Evolutionary conservation across 2,113 vertebrate species (phyloP).

Genomic region (Trichechus manatus): DNA sequence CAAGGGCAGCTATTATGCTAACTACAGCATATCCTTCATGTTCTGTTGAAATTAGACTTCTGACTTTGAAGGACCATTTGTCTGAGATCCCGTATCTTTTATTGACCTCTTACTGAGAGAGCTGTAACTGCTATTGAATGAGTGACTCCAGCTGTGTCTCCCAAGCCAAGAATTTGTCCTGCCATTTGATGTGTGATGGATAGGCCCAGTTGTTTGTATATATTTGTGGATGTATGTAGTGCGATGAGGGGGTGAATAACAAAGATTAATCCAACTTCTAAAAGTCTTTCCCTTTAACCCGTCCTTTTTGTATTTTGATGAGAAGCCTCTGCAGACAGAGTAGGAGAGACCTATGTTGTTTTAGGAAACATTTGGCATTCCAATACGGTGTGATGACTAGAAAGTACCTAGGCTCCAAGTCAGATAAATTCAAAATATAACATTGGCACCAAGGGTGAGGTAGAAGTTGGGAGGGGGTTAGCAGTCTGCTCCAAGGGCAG

Average conservation of each 20-base stretch:
- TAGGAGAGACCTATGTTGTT: neutral
- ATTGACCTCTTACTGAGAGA: neutral
- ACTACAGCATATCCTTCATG: neutral
- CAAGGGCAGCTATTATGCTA: neutral
- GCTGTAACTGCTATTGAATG: neutral
- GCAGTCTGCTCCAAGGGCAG: neutral
- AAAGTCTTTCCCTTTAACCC: neutral
- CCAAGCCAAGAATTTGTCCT: neutral
- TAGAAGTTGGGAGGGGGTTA: neutral
- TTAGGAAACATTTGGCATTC: constrained; percentile 13
- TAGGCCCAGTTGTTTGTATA: neutral
- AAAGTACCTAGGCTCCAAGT: neutral
- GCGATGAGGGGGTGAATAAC: neutral
- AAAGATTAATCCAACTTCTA: neutral
- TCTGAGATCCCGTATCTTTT: neutral
- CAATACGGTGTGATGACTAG: neutral
- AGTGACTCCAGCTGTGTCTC: neutral
- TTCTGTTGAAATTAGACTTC: neutral
- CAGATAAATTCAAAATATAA: neutral
- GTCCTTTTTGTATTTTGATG: neutral
- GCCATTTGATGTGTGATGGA: neutral
- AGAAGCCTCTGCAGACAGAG: neutral
- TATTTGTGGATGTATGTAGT: neutral
- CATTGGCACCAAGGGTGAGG: neutral
- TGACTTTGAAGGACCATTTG: neutral